A percentile compares a stretch with the other conserved stretches of the same genome.
Conservation (phyloP, 2,888 invertebrate species). For the Thecocarcelia acutangulata region DNA sequence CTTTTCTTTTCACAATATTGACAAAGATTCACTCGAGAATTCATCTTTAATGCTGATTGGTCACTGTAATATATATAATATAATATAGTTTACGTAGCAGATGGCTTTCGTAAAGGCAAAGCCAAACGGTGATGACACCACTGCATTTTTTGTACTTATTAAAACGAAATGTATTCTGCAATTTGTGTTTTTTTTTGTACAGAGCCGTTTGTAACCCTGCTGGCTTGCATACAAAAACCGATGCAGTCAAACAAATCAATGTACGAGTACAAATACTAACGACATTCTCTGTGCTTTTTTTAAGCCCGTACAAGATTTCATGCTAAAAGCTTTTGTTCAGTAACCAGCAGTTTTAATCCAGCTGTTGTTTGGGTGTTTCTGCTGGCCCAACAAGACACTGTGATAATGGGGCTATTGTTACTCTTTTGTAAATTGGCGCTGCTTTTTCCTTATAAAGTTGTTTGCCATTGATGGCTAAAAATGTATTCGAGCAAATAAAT, state of each 20-base stretch:
- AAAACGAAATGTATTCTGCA: conserved; percentile 15
- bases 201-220: not conserved
- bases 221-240: not conserved
- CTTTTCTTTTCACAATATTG: too few species aligned
- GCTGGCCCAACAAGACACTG: not conserved
- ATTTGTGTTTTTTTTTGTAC: not conserved
- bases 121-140: conserved; percentile 54
- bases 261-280: conserved; percentile 13
- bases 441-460: not conserved
- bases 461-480: conserved; percentile 37
- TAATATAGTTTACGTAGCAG: not conserved
- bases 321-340: conserved; percentile 10
- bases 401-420: conserved; percentile 1
- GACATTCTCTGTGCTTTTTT: not conserved
- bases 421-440: not conserved
- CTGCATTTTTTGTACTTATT: conserved; percentile 26
- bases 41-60: too few species aligned
- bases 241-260: conserved; percentile 9
- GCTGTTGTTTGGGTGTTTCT: conserved; percentile 7
- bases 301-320: not conserved
- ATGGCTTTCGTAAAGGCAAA: conserved; percentile 15
- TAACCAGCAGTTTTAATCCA: not conserved
- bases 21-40: too few species aligned
- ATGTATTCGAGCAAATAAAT: conserved; percentile 7
- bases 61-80: too few species aligned